phyloP scores from a whole-genome alignment of 2,113 vertebrate genomes.

The Pandion haliaetus region DNA sequence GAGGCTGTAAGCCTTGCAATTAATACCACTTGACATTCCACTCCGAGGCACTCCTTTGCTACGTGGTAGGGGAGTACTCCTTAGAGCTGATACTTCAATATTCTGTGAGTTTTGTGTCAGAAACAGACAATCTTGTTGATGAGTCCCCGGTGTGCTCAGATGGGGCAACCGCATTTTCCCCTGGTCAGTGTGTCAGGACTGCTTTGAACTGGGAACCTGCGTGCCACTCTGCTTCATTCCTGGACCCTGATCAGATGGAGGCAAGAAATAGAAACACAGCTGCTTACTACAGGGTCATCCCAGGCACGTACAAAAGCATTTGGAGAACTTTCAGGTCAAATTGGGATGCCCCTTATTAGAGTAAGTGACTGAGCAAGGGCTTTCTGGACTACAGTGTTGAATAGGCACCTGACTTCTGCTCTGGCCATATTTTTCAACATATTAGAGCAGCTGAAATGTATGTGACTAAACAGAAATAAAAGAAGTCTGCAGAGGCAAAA shows the following conservation, averaged over 20 bases:
- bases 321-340: neutral
- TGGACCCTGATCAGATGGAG: neutral
- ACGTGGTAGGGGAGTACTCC: neutral
- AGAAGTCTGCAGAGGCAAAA: neutral
- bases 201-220: neutral
- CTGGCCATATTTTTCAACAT: neutral
- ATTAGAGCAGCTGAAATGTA: neutral
- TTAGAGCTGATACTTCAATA: neutral
- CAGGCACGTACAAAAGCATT: neutral
- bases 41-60: neutral
- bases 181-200: neutral
- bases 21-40: too few relatives aligned
- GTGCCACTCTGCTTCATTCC: neutral
- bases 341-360: neutral
- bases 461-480: neutral
- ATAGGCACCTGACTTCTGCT: neutral
- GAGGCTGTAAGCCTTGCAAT: neutral
- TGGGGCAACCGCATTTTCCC: neutral
- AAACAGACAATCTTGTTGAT: neutral
- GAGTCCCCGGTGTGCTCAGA: rapidly evolving
- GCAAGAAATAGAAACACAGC: slow-evolving; percentile 21
- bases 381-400: neutral
- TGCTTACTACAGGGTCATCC: neutral
- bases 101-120: neutral
- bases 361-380: neutral